Base-by-base conservation (phyloP, 2,888 invertebrate species). In the Plusia festucae region DNA sequence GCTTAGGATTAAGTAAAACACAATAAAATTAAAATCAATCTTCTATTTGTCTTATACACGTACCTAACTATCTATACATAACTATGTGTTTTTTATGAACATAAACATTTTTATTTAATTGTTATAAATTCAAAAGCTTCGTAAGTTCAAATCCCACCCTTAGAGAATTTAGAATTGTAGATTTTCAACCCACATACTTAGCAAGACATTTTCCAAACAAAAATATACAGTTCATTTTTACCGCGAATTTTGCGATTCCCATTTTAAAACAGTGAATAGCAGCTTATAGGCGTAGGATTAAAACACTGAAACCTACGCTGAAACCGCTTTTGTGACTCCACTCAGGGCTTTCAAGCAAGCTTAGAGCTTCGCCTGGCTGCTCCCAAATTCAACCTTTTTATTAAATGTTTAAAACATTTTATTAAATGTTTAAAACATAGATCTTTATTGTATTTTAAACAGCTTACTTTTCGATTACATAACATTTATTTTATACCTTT, bases 211-310 rank as follows among this genome's bases (percentile, higher is more conserved):
- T 34, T 34, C 15, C 4, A 3, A 13, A 3, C 13, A 34, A 34
- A 30, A 30, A 30, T 30, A 9, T 9, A 9, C 1, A 30, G 1
- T 30, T 30, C 9, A 30, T 30, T 30, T 30, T 30, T 30, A 9
- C 30, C 30, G 30, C 15, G n/a, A 7, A 7, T 20, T 20, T 20
- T 3, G 18, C 46, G 20, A 40, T 40, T 6, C 40, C 40, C n/a
- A n/a, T 40, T 49, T 46, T 49, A 11, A 49, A 49, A 20, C 20
- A 16, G 9, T 20, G 46, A 49, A 49, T 49, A 20, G n/a, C 20
- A 18, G 46, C 46, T 49, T 20, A 49, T 9, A 46, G 18, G 9
- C 46, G 46, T 20, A 18, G 46, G 46, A 49, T 49, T 49, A 49
- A 49, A 49, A 49, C 46, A 49, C 2, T 49, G 20, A 20, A 49